Percentiles rank a stretch among this genome's conserved stretches.
Evolutionary conservation across 1,140 invertebrate genomes (phyloP).

Genomic region (Anastatus disparis): DNA sequence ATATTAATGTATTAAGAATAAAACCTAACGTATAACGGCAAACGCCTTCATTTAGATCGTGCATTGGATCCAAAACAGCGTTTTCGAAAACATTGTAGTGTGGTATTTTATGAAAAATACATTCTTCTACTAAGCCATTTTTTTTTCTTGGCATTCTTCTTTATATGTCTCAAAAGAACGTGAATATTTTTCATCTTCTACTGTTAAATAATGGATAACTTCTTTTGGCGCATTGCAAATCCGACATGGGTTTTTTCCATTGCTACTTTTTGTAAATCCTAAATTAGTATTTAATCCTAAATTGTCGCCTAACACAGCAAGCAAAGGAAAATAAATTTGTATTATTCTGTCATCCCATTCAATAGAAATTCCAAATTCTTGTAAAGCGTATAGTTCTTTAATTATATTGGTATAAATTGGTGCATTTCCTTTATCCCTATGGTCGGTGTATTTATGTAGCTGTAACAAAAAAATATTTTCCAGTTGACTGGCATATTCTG

Average conservation of each 20-base stretch:
- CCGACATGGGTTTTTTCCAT: not conserved
- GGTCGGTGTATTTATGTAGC: slow-evolving; percentile 11
- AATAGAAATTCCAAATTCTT: slow-evolving; percentile 7
- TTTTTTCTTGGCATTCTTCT: not conserved
- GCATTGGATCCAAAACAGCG: slow-evolving; percentile 42
- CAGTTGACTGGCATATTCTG: slow-evolving; percentile 6
- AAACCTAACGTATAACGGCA: slow-evolving; percentile 31
- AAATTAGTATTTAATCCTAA: slow-evolving; percentile 18
- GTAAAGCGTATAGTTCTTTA: slow-evolving; percentile 13
- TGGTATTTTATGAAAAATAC: slow-evolving; percentile 1
- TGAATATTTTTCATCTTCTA: not conserved
- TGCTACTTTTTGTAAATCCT: slow-evolving; percentile 15
- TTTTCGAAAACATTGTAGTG: not conserved
- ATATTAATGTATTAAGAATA: slow-evolving; percentile 30
- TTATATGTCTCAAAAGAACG: not conserved
- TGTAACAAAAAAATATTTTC: slow-evolving; percentile 36
- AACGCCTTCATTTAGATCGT: slow-evolving; percentile 36
- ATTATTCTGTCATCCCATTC: not conserved
- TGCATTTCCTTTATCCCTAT: slow-evolving; percentile 6
- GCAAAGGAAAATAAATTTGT: slow-evolving; percentile 8
- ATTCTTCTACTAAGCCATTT: not conserved
- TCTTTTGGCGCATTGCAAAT: slow-evolving; percentile 6
- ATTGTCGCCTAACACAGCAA: slow-evolving; percentile 16
- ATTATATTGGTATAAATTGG: slow-evolving; percentile 5
- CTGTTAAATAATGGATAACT: not conserved